Conservation (phyloP, 2,888 invertebrate genomes). For the Siphlonurus alternatus region DNA sequence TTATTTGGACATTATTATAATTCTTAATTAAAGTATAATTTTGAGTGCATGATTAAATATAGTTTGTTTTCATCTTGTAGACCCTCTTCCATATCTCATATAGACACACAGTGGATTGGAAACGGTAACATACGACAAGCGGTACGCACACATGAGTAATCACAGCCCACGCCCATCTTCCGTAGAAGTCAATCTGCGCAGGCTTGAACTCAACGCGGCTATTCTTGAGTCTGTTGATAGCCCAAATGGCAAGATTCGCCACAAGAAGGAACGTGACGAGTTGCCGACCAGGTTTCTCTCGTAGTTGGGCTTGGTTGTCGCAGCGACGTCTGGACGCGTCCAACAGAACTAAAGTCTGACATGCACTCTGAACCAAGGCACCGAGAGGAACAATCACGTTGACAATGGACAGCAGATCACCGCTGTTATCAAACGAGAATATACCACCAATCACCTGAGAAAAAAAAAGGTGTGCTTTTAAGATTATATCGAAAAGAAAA, state of each 20-base stretch:
- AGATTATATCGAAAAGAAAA: too few relatives aligned
- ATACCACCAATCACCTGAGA: not conserved
- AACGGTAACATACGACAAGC: constrained; percentile 74
- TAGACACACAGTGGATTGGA: constrained; percentile 81
- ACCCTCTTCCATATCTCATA: constrained; percentile 86
- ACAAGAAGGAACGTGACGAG: constrained; percentile 69
- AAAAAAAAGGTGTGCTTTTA: too few relatives aligned
- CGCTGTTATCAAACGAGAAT: constrained; percentile 18
- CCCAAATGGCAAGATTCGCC: constrained; percentile 72
- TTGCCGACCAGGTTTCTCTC: constrained; percentile 66
- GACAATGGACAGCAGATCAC: constrained; percentile 27
- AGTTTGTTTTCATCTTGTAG: constrained; percentile 38
- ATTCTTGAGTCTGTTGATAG: constrained; percentile 54
- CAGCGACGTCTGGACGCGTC: constrained; percentile 51
- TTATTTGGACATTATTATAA: too few relatives aligned
- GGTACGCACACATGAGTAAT: constrained; percentile 82
- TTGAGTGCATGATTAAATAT: too few relatives aligned
- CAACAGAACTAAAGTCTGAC: constrained; percentile 27
- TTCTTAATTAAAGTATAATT: too few relatives aligned
- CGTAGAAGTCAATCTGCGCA: constrained; percentile 67
- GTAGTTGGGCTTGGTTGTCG: constrained; percentile 47
- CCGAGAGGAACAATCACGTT: constrained; percentile 23
- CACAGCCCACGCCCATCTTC: constrained; percentile 80
- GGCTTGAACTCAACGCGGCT: constrained; percentile 68
- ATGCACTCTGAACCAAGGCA: constrained; percentile 25